Conservation (phyloP, 2,888 invertebrate genomes). For the Scelioninae gen. 1 region DNA sequence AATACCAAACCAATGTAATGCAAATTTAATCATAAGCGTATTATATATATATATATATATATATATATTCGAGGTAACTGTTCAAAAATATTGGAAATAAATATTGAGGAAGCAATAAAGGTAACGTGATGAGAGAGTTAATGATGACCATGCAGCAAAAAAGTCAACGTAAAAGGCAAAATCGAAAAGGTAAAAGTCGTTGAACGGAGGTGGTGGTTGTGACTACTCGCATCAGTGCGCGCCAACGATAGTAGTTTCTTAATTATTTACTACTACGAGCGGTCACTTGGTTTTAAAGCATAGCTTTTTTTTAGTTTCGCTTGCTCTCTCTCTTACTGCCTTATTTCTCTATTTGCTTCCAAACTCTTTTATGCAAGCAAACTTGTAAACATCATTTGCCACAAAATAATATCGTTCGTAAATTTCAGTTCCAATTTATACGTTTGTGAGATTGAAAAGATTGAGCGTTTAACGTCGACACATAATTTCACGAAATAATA, state of each 20-base stretch:
- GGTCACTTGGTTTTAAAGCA: slow-evolving; percentile 54
- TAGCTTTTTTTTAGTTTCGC: slow-evolving; percentile 10
- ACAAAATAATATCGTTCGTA: no score
- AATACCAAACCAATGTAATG: not conserved
- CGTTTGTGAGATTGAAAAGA: no score
- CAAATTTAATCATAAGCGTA: slow-evolving; percentile 31
- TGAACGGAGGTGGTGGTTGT: slow-evolving; percentile 50
- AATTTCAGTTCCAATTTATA: no score
- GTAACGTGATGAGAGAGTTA: slow-evolving; percentile 44
- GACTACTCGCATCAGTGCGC: slow-evolving; percentile 53
- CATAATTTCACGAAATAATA: no score
- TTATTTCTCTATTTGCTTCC: no score
- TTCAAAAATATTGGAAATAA: slow-evolving; percentile 55
- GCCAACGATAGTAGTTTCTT: slow-evolving; percentile 53
- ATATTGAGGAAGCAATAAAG: slow-evolving; percentile 59
- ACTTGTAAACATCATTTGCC: no score
- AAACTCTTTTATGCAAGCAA: no score
- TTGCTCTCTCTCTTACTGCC: slow-evolving; percentile 22
- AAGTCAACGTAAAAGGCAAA: slow-evolving; percentile 39
- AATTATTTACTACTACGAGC: slow-evolving; percentile 64
- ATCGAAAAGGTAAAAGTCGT: slow-evolving; percentile 55
- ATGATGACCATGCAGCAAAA: slow-evolving; percentile 30
- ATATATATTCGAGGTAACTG: slow-evolving; percentile 24
- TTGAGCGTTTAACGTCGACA: no score
- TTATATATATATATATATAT: slow-evolving; percentile 17